phyloP scores from a whole-genome alignment of 64 coral and sea anemone genomes.

The Montipora efflorescens region DNA sequence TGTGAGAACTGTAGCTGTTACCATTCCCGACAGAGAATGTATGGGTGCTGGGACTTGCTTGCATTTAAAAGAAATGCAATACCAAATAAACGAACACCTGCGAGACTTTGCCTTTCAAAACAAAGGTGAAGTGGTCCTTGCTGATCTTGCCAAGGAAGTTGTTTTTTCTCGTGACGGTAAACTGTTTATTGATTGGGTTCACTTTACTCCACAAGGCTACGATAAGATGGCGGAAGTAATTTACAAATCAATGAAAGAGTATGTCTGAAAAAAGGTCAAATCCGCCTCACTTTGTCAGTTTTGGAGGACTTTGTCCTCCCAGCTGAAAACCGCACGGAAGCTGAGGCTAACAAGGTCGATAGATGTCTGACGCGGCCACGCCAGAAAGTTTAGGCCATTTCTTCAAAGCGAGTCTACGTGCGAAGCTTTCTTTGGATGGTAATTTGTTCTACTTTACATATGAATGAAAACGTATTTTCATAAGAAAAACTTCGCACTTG shows the following conservation, averaged over 20 bases:
- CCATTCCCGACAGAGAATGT: conserved; percentile 72
- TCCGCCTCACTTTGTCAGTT: no score
- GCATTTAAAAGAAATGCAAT: conserved; percentile 19
- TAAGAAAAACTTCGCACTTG: no score
- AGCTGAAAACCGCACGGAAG: no score
- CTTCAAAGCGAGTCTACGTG: no score
- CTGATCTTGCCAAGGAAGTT: conserved; percentile 48
- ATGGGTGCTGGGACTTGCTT: conserved; percentile 33
- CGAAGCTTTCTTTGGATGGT: no score
- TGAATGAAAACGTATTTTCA: no score
- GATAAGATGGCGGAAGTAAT: conserved; percentile 75
- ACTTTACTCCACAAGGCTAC: conserved; percentile 70
- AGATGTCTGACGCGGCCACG: no score
- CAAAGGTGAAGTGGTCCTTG: conserved; percentile 39
- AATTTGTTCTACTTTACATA: no score
- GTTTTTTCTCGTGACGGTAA: background rate
- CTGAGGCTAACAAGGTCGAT: no score
- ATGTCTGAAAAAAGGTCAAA: background rate
- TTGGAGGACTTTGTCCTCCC: no score
- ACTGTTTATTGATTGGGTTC: conserved; percentile 54
- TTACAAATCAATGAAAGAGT: conserved; percentile 51
- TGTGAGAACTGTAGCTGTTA: conserved; percentile 55
- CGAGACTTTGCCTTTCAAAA: conserved; percentile 34
- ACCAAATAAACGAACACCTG: conserved; percentile 56
- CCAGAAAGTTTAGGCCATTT: no score